Conservation (phyloP, 2,797 vertebrate genomes). For the Falco novaeseelandiae region DNA sequence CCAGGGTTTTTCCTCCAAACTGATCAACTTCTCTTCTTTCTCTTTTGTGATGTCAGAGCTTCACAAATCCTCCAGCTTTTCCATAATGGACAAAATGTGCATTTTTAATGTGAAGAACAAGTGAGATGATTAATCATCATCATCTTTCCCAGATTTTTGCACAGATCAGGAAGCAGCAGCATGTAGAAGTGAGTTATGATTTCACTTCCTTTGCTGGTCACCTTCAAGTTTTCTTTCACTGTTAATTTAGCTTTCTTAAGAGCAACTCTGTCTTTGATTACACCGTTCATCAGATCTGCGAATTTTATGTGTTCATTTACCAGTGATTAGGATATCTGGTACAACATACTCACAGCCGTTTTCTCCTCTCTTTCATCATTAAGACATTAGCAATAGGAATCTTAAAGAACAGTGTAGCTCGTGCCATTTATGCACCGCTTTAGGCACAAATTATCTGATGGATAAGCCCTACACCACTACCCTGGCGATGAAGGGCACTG, state of each 20-base stretch:
- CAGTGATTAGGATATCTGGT: neutral
- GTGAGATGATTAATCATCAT: slow-evolving; percentile 33
- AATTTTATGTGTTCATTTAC: neutral
- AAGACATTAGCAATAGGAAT: neutral
- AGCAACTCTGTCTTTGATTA: neutral
- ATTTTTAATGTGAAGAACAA: slow-evolving; percentile 53
- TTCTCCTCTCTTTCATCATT: neutral
- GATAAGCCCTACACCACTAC: neutral
- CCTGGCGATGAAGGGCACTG: neutral
- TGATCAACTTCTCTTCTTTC: neutral
- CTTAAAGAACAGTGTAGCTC: neutral
- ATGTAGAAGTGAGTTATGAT: neutral
- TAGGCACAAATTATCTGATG: neutral
- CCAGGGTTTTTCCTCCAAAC: neutral
- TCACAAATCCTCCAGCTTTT: neutral
- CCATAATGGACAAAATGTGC: slow-evolving; percentile 1
- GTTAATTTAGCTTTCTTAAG: slow-evolving; percentile 19
- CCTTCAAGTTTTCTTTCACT: slow-evolving; percentile 5
- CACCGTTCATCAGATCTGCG: neutral
- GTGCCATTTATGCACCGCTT: neutral
- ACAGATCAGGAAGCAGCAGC: neutral
- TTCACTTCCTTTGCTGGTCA: slow-evolving; percentile 50
- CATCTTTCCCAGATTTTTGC: neutral
- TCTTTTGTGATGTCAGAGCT: neutral
- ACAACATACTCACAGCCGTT: neutral